These are phyloP conservation scores for Coelopa pilipes DNA, from an alignment of 2,888 invertebrate genomes.

Conservation along the genomic window DNA sequence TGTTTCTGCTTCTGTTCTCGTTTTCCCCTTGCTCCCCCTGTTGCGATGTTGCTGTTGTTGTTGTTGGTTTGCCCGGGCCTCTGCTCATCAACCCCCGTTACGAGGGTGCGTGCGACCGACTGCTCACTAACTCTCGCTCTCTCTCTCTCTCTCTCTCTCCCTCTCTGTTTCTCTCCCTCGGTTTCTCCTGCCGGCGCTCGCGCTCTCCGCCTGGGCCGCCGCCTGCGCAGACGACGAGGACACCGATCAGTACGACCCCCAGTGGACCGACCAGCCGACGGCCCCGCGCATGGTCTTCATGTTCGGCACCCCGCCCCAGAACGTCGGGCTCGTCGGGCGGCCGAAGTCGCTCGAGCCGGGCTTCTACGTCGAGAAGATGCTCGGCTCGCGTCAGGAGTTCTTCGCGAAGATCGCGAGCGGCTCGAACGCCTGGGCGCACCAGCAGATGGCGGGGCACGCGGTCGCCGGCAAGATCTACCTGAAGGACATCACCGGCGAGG, in stretches of 20 bases:
- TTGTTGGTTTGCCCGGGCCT: too few relatives aligned
- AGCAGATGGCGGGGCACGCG: conserved; percentile 12
- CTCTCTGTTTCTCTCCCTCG: neutral
- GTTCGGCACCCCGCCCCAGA: conserved; percentile 41
- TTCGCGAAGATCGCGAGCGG: conserved; percentile 45
- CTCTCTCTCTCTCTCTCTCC: too few relatives aligned
- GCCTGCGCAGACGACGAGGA: conserved; percentile 41
- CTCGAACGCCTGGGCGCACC: conserved; percentile 40
- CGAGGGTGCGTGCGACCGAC: too few relatives aligned
- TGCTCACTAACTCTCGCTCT: too few relatives aligned
- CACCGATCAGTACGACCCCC: conserved; percentile 50
- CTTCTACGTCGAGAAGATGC: conserved; percentile 48
- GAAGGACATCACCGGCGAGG: conserved; percentile 37
- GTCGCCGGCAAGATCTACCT: conserved; percentile 8
- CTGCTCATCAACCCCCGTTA: too few relatives aligned
- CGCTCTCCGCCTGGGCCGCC: neutral
- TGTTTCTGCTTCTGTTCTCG: too few relatives aligned
- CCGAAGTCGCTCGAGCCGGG: conserved; percentile 41
- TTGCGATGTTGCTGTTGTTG: too few relatives aligned
- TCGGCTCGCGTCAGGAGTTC: conserved; percentile 45
- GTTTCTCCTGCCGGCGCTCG: neutral
- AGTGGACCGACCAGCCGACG: conserved; percentile 47
- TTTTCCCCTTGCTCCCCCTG: too few relatives aligned
- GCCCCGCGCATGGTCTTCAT: conserved; percentile 47
- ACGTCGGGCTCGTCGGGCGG: conserved; percentile 40